Base-by-base conservation (phyloP, 2,113 vertebrate species). In the Oxyruncus cristatus region DNA sequence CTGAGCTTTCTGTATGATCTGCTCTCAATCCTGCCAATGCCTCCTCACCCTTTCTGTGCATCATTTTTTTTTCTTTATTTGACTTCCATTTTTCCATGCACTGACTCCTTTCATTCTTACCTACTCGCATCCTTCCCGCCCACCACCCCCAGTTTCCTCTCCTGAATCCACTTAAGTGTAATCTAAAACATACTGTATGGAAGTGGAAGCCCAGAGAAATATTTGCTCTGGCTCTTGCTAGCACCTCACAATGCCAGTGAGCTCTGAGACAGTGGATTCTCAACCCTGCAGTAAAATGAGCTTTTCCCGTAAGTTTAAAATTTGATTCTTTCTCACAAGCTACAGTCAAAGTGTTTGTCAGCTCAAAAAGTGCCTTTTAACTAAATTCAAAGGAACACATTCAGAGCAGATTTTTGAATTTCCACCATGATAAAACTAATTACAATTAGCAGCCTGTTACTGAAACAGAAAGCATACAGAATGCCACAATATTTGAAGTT, bases 241-340 rank as follows among this genome's bases (percentile, higher is more conserved):
- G 50, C 68, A 88, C 28, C 53, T 85, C 15, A 8, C n/a, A 12
- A 59, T 93, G 97, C 96, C 95, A 97, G 65, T 30, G 82, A 94
- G 86, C 79, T 92, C 85, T 23, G 85, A 93, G 91, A 93, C 68
- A 70, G 95, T 37, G 73, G 94, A 92, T 93, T 94, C 90, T 94
- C 93, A 92, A 55, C 66, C 70, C 61, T 89, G 41, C 76, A 81
- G 77, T 95, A 88, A 96, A 96, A 63, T 13, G 61, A 96, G 72
- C 88, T n/a, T 73, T 97, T 97, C 93, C 92, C 58, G 42, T 85
- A 98, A 93, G 62, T 59, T 86, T 78, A 76, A 79, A 91, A 96
- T 61, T 74, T 26, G 46, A 77, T 67, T 75, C 89, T 82, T 83
- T 92, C 84, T 93, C 85, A 50, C 81, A 87, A 56, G 42, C 68